phyloP scores from a whole-genome alignment of 1,140 invertebrate genomes.

The Lepidurus couesii region DNA sequence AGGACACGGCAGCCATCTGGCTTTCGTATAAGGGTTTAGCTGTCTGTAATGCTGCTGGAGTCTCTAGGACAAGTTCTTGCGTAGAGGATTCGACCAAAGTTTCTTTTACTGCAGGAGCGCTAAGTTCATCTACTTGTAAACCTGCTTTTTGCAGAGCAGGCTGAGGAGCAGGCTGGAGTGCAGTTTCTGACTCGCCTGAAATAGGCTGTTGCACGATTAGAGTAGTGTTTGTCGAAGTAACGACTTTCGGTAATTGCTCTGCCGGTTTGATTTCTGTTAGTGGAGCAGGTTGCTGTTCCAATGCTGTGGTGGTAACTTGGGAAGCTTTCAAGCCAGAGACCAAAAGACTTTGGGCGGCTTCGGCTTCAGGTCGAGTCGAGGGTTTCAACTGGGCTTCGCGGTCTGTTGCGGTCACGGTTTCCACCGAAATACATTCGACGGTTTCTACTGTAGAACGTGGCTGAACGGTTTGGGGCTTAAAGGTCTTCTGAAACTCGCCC shows the following conservation, averaged over 20 bases:
- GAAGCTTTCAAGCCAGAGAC: neutral
- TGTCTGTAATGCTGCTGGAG: neutral
- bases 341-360: neutral
- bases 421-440: neutral
- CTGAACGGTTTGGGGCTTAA: slow-evolving; percentile 1
- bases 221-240: neutral
- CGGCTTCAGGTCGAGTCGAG: neutral
- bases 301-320: neutral
- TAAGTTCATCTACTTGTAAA: neutral
- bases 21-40: neutral
- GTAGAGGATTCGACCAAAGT: neutral
- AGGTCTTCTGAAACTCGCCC: neutral
- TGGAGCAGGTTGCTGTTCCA: neutral
- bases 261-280: neutral
- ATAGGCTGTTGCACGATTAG: neutral
- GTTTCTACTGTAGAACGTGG: neutral
- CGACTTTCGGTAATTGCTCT: neutral
- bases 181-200: neutral
- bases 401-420: neutral
- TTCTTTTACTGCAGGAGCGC: neutral
- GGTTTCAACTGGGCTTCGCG: neutral
- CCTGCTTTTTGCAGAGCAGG: neutral
- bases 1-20: neutral
- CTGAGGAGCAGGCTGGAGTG: neutral
- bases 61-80: neutral